A percentile compares a stretch with the other conserved stretches of the same genome.
These are phyloP conservation scores for Brachyptera risi DNA, from an alignment of 2,888 invertebrate species.

Conservation along the genomic window DNA sequence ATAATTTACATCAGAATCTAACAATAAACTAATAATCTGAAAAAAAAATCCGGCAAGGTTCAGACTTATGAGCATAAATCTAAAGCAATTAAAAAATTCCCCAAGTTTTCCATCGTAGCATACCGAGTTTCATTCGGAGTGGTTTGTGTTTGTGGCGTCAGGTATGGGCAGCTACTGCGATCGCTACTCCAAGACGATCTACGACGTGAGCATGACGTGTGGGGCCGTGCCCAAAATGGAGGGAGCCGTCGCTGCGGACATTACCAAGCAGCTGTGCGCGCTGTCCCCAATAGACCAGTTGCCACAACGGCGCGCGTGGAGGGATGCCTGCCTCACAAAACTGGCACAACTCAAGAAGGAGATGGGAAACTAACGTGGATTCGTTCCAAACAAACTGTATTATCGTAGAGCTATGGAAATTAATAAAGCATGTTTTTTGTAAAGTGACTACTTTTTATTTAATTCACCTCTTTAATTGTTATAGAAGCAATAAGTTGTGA, in stretches of 20 bases:
- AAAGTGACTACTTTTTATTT: slow-evolving; percentile 2
- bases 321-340: slow-evolving; percentile 77
- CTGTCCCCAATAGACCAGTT: slow-evolving; percentile 72
- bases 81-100: too few relatives aligned
- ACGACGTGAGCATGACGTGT: slow-evolving; percentile 65
- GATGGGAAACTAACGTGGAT: slow-evolving; percentile 49
- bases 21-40: too few relatives aligned
- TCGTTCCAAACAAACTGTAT: too few relatives aligned
- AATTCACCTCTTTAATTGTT: too few relatives aligned
- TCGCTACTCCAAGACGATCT: slow-evolving; percentile 56
- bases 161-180: slow-evolving; percentile 60
- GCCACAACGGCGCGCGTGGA: slow-evolving; percentile 70
- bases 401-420: too few relatives aligned
- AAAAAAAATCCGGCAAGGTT: too few relatives aligned
- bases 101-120: too few relatives aligned
- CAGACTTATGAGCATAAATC: too few relatives aligned
- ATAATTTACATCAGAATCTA: too few relatives aligned
- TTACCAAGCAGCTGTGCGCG: slow-evolving; percentile 67
- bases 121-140: too few relatives aligned
- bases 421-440: background rate
- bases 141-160: too few relatives aligned
- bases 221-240: slow-evolving; percentile 71
- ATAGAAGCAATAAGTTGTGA: too few relatives aligned
- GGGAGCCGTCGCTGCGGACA: slow-evolving; percentile 59
- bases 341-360: slow-evolving; percentile 75